Evolutionary conservation across 2,888 invertebrate species (phyloP).

Genomic region (Tyria jacobaeae): DNA sequence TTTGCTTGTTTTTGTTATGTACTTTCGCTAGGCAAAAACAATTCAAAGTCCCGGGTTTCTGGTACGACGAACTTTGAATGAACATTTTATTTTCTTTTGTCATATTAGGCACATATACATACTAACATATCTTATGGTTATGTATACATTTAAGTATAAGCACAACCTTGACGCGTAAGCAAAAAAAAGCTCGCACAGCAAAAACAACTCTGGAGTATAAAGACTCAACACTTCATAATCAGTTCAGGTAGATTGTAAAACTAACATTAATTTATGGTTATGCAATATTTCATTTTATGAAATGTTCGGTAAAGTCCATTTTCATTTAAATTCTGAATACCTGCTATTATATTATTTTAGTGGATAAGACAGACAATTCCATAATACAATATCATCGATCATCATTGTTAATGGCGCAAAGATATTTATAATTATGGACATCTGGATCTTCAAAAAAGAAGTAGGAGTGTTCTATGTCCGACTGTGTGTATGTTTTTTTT

Average conservation of each 20-base stretch:
- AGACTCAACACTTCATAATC: not conserved
- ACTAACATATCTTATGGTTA: not conserved
- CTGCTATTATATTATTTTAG: not conserved
- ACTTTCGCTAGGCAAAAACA: not conserved
- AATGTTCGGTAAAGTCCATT: not conserved
- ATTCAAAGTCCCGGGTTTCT: no score
- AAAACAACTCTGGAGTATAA: not conserved
- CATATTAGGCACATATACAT: no score
- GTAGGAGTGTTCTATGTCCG: no score
- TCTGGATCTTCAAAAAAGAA: no score
- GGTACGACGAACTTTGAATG: not conserved
- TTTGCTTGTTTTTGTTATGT: not conserved
- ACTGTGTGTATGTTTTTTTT: no score
- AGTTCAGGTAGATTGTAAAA: not conserved
- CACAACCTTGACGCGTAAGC: not conserved
- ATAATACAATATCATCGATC: no score
- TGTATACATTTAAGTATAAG: no score
- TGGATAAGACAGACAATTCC: not conserved
- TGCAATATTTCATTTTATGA: not conserved
- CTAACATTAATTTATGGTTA: not conserved
- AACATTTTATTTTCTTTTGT: not conserved
- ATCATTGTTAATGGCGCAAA: no score
- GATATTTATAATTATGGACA: no score
- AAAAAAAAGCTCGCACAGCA: not conserved
- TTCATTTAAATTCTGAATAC: not conserved